phyloP scores from a whole-genome alignment of 2,113 vertebrate species.

The Onychorhynchus coronatus region DNA sequence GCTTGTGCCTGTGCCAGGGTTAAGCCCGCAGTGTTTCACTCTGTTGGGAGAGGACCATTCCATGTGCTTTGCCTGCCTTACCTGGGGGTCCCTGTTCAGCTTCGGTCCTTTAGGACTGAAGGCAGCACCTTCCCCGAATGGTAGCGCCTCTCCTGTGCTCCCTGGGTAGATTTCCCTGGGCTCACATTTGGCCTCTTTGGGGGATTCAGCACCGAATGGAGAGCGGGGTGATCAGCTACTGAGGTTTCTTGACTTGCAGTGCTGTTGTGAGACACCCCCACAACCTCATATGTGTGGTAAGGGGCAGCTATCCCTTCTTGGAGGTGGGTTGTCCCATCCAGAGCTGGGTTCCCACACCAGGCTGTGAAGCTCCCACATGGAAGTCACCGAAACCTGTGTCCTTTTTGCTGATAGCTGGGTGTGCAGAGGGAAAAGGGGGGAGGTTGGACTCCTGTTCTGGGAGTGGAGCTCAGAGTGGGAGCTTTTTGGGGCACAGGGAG shows the following conservation, averaged over 20 bases:
- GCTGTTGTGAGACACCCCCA: accelerated
- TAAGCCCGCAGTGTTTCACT: accelerated
- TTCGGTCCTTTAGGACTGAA: accelerated
- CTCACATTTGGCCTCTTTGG: neutral
- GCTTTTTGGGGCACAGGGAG: neutral
- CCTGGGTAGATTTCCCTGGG: neutral
- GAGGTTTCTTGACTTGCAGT: neutral
- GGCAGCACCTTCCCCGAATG: neutral
- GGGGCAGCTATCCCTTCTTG: accelerated
- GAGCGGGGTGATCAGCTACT: too few relatives aligned
- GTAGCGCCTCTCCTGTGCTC: neutral
- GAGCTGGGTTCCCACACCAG: neutral
- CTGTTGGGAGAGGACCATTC: too few relatives aligned
- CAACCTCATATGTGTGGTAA: accelerated
- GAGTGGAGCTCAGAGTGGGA: neutral
- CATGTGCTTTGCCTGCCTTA: accelerated
- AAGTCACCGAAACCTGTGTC: accelerated
- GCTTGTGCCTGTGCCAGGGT: accelerated
- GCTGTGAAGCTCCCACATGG: accelerated
- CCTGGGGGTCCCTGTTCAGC: accelerated
- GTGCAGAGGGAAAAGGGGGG: neutral
- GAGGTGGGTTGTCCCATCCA: accelerated
- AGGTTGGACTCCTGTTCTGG: neutral
- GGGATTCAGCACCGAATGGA: neutral
- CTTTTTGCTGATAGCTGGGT: neutral